phyloP scores from a whole-genome alignment of 2,797 vertebrate species.

The Helarctos malayanus region DNA sequence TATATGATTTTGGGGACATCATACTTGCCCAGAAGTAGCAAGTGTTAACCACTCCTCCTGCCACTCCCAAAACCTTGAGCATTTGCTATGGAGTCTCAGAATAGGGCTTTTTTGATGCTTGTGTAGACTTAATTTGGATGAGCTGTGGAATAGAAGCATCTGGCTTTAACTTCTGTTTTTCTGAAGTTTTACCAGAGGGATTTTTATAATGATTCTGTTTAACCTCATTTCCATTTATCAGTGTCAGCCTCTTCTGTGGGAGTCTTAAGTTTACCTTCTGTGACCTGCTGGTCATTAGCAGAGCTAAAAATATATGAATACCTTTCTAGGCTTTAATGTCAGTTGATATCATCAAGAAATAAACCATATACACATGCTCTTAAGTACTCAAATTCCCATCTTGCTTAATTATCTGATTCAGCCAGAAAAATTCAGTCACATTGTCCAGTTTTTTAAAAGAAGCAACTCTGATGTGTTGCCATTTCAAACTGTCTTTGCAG shows the following conservation, averaged over 20 bases:
- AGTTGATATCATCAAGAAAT: slow-evolving; percentile 56
- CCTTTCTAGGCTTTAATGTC: slow-evolving; percentile 62
- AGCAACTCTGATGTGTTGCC: neutral
- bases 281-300: slow-evolving; percentile 64
- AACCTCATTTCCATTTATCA: slow-evolving; percentile 83
- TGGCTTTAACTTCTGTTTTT: slow-evolving; percentile 65
- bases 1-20: neutral
- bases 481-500: slow-evolving; percentile 34
- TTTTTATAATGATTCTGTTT: slow-evolving; percentile 81
- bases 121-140: slow-evolving; percentile 59
- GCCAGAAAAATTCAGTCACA: neutral
- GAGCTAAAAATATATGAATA: slow-evolving; percentile 71
- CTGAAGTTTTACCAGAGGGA: slow-evolving; percentile 74
- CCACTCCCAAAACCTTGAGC: neutral
- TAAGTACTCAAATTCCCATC: slow-evolving; percentile 55
- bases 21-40: neutral
- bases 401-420: neutral
- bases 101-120: slow-evolving; percentile 39
- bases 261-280: slow-evolving; percentile 74
- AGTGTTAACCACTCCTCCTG: slow-evolving; percentile 61
- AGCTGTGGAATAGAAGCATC: slow-evolving; percentile 64
- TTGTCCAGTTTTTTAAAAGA: neutral
- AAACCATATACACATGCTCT: slow-evolving; percentile 31
- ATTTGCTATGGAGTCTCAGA: slow-evolving; percentile 52
- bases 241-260: slow-evolving; percentile 74